Evolutionary conservation across 2,797 vertebrate genomes (phyloP), one percentile per base, ranked within the genome.

Genomic region (Sibirionetta formosa): DNA sequence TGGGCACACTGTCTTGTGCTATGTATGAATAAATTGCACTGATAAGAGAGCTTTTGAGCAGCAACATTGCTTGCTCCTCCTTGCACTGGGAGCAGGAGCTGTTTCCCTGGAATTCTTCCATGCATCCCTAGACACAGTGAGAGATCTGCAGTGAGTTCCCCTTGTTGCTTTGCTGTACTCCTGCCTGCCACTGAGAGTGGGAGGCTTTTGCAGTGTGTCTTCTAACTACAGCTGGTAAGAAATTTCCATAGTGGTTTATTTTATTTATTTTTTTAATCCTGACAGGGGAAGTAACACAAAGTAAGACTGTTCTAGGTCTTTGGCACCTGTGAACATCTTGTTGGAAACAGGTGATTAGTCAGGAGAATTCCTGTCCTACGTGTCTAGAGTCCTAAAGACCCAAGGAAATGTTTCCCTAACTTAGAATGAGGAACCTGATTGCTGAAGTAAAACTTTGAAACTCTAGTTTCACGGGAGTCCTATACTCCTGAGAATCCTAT

Each of bases 281-380:
- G 38, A 14, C 36, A 50, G 23, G 23, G 50, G 16, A 83, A 54
- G 38, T 33, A 64, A 31, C 33, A n/a, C 7, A 58, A 14, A 68
- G 22, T 22, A 33, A 60, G 29, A 14, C 1, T 8, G 20, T 42
- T 68, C 0, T 0, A 11, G 27, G 11, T 69, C 40, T 73, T 53
- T 40, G 71, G 38, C 69, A 70, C 18, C n/a, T 17, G 58, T 56
- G 35, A 1, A 81, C 65, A 11, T 33, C n/a, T 23, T 79, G 27
- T 29, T 63, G 46, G 70, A 64, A 78, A 42, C 8, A 70, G 8
- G 64, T 29, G 40, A 70, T 24, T 26, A 15, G 40, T 72, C 5
- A 4, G 50, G 71, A 77, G 66, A 76, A 64, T 85, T 75, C 40
- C 53, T 50, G 36, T 64, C 35, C 19, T 57, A 18, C 27, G 29